Evolutionary conservation across 2,113 vertebrate species (phyloP).

Genomic region (Grus americana): DNA sequence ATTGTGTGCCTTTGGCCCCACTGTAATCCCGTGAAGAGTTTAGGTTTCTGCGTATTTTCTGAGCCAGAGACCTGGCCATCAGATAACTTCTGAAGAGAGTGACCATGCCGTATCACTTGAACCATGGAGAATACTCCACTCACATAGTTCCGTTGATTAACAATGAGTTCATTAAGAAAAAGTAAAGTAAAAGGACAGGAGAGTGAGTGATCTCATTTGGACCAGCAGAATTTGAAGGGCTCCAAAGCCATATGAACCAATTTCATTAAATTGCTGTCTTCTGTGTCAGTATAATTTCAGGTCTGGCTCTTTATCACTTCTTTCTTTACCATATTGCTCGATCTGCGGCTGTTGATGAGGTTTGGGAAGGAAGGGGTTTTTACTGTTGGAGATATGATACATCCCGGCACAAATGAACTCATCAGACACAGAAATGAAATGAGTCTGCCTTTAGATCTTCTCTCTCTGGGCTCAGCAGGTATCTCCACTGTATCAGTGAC

Average conservation of each 20-base stretch:
- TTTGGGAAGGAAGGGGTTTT: neutral
- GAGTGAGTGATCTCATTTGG: neutral
- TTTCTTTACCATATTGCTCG: accelerated
- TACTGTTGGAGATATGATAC: neutral
- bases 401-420: neutral
- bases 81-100: neutral
- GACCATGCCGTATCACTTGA: neutral
- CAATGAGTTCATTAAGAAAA: neutral
- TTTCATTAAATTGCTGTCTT: neutral
- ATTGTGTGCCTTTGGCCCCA: accelerated
- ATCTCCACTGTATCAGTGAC: neutral
- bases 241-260: neutral
- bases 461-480: neutral
- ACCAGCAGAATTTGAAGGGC: neutral
- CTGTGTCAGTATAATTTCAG: neutral
- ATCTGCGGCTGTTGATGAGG: neutral
- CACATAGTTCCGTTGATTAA: neutral
- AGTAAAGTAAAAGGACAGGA: neutral
- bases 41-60: neutral
- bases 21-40: neutral
- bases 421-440: neutral
- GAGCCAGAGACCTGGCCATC: neutral
- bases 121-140: neutral
- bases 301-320: neutral
- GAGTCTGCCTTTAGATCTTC: neutral